These are phyloP conservation scores for Hypocryptadius cinnamomeus DNA, from an alignment of 2,113 vertebrate species.

Conservation along the genomic window DNA sequence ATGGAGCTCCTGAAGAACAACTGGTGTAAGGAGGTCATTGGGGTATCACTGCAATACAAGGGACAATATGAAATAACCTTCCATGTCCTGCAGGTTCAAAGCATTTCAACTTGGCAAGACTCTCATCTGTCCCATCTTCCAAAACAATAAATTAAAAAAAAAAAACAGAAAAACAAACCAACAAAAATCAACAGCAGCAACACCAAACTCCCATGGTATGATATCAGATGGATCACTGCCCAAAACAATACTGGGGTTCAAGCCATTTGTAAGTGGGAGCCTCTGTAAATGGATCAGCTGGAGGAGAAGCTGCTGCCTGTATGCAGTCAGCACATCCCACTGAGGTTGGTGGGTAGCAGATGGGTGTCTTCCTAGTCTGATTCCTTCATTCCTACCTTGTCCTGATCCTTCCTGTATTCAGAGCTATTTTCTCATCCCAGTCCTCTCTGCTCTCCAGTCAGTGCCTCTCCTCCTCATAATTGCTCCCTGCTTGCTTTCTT, in stretches of 20 bases:
- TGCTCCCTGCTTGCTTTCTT: background rate
- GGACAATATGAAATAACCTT: background rate
- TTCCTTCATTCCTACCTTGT: background rate
- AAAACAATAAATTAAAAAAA: background rate
- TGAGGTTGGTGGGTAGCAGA: background rate
- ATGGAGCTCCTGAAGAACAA: background rate
- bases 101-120: background rate
- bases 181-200: background rate
- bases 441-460: background rate
- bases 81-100: background rate
- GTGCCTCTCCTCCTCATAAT: background rate
- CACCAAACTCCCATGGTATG: fast-evolving
- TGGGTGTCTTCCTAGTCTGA: background rate
- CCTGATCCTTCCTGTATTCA: fast-evolving
- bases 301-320: background rate
- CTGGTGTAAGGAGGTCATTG: background rate
- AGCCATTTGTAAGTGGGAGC: background rate
- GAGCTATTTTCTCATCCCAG: background rate
- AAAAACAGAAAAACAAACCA: too few relatives aligned
- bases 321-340: background rate
- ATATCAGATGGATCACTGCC: background rate
- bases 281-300: background rate
- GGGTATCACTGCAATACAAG: background rate
- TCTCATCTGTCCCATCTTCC: background rate
- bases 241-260: background rate